These are phyloP conservation scores for Accipiter cooperii DNA, from an alignment of 2,113 vertebrate species.

Conservation along the genomic window DNA sequence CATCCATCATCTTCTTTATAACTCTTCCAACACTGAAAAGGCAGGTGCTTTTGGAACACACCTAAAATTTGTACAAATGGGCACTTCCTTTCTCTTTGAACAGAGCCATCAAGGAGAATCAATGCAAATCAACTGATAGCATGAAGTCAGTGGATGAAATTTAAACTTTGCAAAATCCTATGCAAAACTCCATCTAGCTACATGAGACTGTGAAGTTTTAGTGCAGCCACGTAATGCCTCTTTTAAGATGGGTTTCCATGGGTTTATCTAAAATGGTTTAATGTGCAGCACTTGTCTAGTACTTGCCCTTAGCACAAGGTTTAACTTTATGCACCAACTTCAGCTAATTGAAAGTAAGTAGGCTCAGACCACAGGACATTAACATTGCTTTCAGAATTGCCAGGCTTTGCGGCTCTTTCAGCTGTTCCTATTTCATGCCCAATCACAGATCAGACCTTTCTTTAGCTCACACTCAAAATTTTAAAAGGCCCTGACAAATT, in stretches of 20 bases:
- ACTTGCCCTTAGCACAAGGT: not conserved
- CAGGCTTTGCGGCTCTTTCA: not conserved
- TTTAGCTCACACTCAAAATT: not conserved
- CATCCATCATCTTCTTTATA: too few species aligned
- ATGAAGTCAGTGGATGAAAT: fast-evolving
- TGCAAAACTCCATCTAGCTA: fast-evolving
- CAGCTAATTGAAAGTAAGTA: fast-evolving
- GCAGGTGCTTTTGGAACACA: not conserved
- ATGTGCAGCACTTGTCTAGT: not conserved
- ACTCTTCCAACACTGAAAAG: not conserved
- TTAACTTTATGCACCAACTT: not conserved
- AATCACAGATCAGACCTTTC: not conserved
- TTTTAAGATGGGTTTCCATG: fast-evolving
- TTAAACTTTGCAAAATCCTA: not conserved
- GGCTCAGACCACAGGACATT: not conserved
- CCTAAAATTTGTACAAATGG: not conserved
- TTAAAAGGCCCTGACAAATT: not conserved
- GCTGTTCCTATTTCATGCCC: not conserved
- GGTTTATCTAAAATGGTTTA: not conserved
- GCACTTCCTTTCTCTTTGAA: not conserved
- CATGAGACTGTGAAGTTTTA: fast-evolving
- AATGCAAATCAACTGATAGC: fast-evolving
- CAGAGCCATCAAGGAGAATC: fast-evolving
- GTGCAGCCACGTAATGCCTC: fast-evolving
- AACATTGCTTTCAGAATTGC: fast-evolving